Evolutionary conservation across 2,113 vertebrate genomes (phyloP), one percentile per base, ranked within the genome.

Genomic region (Lycaon pictus): DNA sequence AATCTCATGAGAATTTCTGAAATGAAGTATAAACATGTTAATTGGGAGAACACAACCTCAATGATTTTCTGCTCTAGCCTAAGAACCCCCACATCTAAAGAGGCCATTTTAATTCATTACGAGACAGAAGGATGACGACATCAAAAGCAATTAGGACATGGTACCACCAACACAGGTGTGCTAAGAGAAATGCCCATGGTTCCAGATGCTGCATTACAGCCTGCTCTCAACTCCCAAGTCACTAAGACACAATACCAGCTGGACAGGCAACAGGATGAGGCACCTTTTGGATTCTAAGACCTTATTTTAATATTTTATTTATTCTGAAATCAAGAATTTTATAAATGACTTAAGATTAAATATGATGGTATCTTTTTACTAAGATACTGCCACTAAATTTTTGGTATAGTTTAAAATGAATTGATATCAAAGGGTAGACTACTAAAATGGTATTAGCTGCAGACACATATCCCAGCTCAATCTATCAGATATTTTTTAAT

Each of bases 231-330:
- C 23, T 19, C 17, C 90, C 7, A 22, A 10, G 32, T 63, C 13
- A 6, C 11, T 48, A 25, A 65, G 69, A 69, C 9, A 85, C 1
- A 85, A 7, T 32, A 43, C 20, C n/a, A 48, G 22, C 20, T 69
- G 62, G 29, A 90, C 17, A 16, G 53, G 62, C 29, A 93, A 23
- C 1, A 37, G 67, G 35, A 71, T 13, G 56, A 56, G 17, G 17
- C 74, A 60, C 4, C 7, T 43, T 71, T 48, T 71, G 62, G 4
- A 74, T 51, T 43, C 80, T 69, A 90, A 82, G 77, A 55, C 19
- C 37, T 60, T 32, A 56, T 51, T 80, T 71, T 79, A 88, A 32
- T 60, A 96, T 81, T 95, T 97, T 43, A 90, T 87, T 80, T 97
- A 62, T 35, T 65, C 25, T 90, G 63, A 94, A 19, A 80, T 79